A percentile compares a stretch with the other conserved stretches of the same genome.
Evolutionary conservation across 2,113 vertebrate species (phyloP).

Genomic region (Alectura lathami): DNA sequence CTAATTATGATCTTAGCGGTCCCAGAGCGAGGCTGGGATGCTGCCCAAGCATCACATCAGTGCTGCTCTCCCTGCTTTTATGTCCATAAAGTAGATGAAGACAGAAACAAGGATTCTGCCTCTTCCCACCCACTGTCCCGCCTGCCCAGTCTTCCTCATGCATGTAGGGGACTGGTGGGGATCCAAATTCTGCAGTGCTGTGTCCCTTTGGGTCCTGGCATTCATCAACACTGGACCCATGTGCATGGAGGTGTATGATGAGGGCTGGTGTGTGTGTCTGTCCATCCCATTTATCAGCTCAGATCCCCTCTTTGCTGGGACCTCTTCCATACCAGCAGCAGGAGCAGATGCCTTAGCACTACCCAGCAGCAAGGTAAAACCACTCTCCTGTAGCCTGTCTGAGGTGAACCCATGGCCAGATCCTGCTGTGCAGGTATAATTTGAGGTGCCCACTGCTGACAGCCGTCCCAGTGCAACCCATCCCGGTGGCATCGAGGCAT

Average conservation of each 20-base stretch:
- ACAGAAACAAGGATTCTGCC: background rate
- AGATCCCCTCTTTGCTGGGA: background rate
- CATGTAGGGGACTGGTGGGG: background rate
- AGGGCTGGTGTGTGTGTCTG: background rate
- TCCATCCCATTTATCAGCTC: background rate
- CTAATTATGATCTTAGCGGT: background rate
- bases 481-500: too few relatives aligned
- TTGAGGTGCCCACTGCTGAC: background rate
- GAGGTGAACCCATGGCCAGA: background rate
- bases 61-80: background rate
- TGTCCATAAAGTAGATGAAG: background rate
- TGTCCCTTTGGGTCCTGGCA: accelerated
- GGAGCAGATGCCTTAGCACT: background rate
- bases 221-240: background rate
- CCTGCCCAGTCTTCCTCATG: background rate
- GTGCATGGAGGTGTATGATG: background rate
- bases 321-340: background rate
- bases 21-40: background rate
- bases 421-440: background rate
- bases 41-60: background rate
- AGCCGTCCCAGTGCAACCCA: too few relatives aligned
- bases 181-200: background rate
- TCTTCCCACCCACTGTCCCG: background rate
- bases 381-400: accelerated
- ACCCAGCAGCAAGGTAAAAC: background rate